A percentile compares a stretch with the other conserved stretches of the same genome.
Evolutionary conservation across 2,113 vertebrate genomes (phyloP).

Genomic region (Bubo scandiacus): DNA sequence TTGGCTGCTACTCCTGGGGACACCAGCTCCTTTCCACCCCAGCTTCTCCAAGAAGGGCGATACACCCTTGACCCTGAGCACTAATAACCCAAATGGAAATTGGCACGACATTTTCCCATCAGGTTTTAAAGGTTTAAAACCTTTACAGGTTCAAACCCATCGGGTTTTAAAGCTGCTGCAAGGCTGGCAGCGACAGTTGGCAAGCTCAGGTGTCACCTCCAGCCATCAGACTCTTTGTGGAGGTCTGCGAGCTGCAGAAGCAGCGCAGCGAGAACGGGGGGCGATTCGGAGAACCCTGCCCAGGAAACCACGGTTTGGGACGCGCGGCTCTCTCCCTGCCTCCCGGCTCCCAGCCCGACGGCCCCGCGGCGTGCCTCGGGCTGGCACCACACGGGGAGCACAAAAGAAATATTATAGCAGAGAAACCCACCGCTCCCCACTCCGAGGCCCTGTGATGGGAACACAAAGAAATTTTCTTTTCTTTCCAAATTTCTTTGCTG

Average conservation of each 20-base stretch:
- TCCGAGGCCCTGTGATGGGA: rapidly evolving
- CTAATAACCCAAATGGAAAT: neutral
- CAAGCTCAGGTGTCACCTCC: neutral
- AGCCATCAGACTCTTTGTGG: rapidly evolving
- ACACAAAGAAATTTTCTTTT: neutral
- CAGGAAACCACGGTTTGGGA: neutral
- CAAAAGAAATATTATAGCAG: neutral
- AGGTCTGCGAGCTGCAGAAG: neutral
- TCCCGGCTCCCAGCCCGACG: neutral
- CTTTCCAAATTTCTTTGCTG: neutral
- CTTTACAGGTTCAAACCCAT: too few species aligned
- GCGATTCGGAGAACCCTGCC: neutral
- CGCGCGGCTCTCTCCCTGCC: neutral
- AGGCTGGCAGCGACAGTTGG: neutral
- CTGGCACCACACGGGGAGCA: neutral
- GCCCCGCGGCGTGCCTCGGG: neutral
- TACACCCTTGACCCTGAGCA: neutral
- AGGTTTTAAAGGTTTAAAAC: neutral
- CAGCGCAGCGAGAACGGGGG: neutral
- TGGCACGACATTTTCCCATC: neutral
- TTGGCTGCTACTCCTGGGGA: neutral
- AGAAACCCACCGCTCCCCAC: neutral
- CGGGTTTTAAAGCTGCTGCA: neutral
- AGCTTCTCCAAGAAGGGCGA: neutral
- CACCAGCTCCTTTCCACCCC: neutral